These are phyloP conservation scores for Stichopus horrens DNA, from an alignment of 53 echinoderm and acorn worm species.

Conservation along the genomic window DNA sequence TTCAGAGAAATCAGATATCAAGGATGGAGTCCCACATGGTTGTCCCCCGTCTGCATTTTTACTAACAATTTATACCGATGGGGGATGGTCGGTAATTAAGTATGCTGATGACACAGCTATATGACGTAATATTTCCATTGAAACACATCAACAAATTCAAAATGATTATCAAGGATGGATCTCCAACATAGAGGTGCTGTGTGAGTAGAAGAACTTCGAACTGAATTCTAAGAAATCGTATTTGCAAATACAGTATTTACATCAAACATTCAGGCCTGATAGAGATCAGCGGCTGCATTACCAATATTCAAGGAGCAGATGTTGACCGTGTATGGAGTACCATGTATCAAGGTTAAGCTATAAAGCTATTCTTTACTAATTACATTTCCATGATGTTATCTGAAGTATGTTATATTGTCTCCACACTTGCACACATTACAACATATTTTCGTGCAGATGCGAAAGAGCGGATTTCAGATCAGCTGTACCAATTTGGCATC, in stretches of 20 bases:
- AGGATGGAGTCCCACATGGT: neutral
- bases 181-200: neutral
- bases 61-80: neutral
- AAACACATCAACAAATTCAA: neutral
- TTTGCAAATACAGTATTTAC: neutral
- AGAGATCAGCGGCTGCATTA: neutral
- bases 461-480: neutral
- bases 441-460: neutral
- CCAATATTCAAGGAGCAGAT: neutral
- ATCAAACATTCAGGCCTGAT: neutral
- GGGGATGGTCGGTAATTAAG: neutral
- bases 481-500: neutral
- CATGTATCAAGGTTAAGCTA: neutral
- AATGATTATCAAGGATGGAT: neutral
- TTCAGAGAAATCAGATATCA: neutral
- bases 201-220: neutral
- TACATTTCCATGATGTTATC: neutral
- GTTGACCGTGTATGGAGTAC: neutral
- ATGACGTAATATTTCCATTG: neutral
- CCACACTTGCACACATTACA: neutral
- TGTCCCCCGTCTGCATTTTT: neutral
- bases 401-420: neutral
- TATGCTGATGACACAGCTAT: neutral
- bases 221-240: neutral
- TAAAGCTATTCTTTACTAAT: neutral